Base-by-base conservation (phyloP, 2,888 invertebrate genomes). In the Epicampocera succincta region DNA sequence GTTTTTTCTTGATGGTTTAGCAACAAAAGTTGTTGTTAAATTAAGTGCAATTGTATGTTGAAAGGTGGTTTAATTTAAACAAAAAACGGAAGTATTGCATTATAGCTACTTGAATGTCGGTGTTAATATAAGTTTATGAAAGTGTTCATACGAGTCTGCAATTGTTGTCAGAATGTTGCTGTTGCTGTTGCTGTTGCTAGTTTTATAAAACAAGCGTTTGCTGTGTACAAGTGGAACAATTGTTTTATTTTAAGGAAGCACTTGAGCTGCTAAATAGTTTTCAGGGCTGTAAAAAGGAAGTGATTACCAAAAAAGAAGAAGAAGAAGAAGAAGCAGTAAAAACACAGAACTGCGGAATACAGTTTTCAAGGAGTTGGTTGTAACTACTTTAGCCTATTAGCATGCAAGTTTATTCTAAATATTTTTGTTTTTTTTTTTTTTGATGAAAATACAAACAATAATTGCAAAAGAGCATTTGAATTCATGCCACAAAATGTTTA, bases 11-110 rank as follows among this genome's bases (percentile, higher is more conserved):
- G 42, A 38, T 38, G 11, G 17, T 1, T 44, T 74, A 21, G 63
- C 56, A 76, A 68, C 42, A 76, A 63, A 46, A 42, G 63, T 65
- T 77, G 69, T 77, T 77, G 68, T 50, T 65, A 73, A 77, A 81
- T 77, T 69, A 73, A 81, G 77, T 82, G 77, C 77, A 74, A 78
- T 78, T 82, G 81, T 76, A 33, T 72, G 75, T 76, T 73, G 81
- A 77, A 81, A 81, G 77, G 71, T 63, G 73, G 77, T 73, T 50
- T 77, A 77, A 73, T 81, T 77, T 69, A 63, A 73, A 73, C 65
- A 50, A 61, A 74, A 46, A 82, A 65, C 69, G 81, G 73, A 77
- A 77, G 77, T 71, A 69, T 74, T 73, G 29, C 40, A 69, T 77
- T 71, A 63, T 46, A 48, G 38, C 58, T 50, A 58, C 58, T 50